phyloP scores from a whole-genome alignment of 2,797 vertebrate genomes.

The Eleutherodactylus coqui region DNA sequence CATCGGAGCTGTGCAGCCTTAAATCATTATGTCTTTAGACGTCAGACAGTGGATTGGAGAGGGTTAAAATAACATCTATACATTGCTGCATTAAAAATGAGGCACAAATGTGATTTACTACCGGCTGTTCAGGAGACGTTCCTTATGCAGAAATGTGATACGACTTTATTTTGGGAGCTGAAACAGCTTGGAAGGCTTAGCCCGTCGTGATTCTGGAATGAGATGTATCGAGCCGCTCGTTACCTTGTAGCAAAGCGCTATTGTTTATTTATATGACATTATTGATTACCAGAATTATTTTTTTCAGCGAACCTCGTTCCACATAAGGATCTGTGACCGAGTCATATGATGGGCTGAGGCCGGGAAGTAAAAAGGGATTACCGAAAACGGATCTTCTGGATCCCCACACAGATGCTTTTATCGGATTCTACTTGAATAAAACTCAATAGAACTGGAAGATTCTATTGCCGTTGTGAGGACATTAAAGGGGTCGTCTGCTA shows the following conservation, averaged over 20 bases:
- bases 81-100: neutral
- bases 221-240: neutral
- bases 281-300: conserved; percentile 20
- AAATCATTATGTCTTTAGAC: too few relatives aligned
- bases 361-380: neutral
- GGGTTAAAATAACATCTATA: too few relatives aligned
- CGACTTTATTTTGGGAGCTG: neutral
- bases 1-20: too few relatives aligned
- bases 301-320: conserved; percentile 4
- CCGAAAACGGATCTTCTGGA: neutral
- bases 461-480: neutral
- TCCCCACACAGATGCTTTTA: neutral
- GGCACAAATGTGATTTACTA: neutral
- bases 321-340: neutral
- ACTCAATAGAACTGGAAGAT: neutral
- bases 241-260: neutral
- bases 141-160: neutral
- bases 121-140: neutral
- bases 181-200: neutral
- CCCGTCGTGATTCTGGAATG: neutral
- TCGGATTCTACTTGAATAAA: neutral
- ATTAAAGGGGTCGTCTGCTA: neutral
- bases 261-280: neutral
- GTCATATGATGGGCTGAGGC: neutral
- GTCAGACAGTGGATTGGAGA: too few relatives aligned